Conservation (phyloP, 2,113 vertebrate genomes). For the Crotalus viridis region DNA sequence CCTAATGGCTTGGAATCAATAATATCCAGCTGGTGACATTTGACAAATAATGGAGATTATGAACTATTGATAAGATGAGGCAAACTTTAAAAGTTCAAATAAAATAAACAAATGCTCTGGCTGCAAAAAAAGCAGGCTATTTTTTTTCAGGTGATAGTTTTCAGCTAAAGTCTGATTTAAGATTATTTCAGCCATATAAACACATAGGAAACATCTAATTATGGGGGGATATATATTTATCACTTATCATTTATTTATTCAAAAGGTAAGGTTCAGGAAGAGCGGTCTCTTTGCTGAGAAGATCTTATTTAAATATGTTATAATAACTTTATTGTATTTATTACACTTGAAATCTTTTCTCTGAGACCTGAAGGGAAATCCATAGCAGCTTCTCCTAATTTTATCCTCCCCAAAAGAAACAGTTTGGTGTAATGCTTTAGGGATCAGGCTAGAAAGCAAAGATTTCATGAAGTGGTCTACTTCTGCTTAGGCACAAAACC, state of each 20-base stretch:
- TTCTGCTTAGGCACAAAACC: background rate
- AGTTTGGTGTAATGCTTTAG: background rate
- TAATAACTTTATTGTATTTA: no score
- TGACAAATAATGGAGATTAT: background rate
- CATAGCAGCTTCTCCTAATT: background rate
- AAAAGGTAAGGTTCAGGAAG: background rate
- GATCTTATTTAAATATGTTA: background rate
- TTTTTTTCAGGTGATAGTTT: background rate
- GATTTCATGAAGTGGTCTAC: background rate
- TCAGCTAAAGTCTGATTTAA: background rate
- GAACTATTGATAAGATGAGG: background rate
- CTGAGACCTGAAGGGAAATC: background rate
- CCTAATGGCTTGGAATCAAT: background rate
- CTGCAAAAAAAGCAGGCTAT: background rate
- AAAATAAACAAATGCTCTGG: background rate
- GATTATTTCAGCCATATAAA: background rate
- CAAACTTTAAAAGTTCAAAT: background rate
- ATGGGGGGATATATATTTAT: background rate
- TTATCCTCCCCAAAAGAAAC: background rate
- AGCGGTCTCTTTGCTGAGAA: background rate
- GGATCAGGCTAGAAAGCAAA: background rate
- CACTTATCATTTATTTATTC: no score
- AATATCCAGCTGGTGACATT: background rate
- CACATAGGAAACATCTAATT: background rate
- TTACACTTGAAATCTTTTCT: background rate